These are phyloP conservation scores for Drosophila barbarae DNA, from an alignment of 2,888 invertebrate genomes.

Conservation along the genomic window DNA sequence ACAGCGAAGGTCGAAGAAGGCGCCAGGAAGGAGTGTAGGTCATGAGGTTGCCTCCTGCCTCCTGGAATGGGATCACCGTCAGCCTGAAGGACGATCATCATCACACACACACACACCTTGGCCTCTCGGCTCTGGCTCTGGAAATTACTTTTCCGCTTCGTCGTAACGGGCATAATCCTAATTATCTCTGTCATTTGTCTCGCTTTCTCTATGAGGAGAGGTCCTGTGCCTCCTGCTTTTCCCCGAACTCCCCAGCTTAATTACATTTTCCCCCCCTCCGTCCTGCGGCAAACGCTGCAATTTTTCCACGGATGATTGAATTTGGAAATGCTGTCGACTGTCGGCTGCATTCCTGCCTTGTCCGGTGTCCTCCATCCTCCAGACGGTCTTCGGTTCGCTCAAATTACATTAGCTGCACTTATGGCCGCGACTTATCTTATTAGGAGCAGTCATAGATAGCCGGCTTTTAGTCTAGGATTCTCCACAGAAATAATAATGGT, in stretches of 20 bases:
- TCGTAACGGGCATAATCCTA: slow-evolving; percentile 48
- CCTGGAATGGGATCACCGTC: slow-evolving; percentile 6
- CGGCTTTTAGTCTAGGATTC: background rate
- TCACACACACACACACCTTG: background rate
- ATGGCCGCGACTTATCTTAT: slow-evolving; percentile 54
- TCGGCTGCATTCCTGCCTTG: slow-evolving; percentile 25
- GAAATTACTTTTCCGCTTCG: slow-evolving; percentile 58
- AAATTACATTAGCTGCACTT: slow-evolving; percentile 62
- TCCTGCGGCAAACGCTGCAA: too few species aligned
- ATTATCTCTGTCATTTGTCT: slow-evolving; percentile 44
- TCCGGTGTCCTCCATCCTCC: background rate
- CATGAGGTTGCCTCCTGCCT: background rate
- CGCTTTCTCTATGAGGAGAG: slow-evolving; percentile 1
- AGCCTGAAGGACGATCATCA: slow-evolving; percentile 1
- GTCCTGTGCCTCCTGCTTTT: background rate
- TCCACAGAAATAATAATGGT: background rate
- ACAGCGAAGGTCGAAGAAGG: slow-evolving; percentile 3
- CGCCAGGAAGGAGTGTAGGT: slow-evolving; percentile 2
- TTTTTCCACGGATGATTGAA: slow-evolving; percentile 65
- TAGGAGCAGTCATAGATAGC: slow-evolving; percentile 48
- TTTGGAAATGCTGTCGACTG: slow-evolving; percentile 56
- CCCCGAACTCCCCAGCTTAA: slow-evolving; percentile 37
- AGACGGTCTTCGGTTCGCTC: slow-evolving; percentile 7
- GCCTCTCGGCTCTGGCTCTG: slow-evolving; percentile 27
- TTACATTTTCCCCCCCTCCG: slow-evolving; percentile 57